A percentile compares a stretch with the other conserved stretches of the same genome.
These are phyloP conservation scores for Vanessa cardui DNA, from an alignment of 2,888 invertebrate genomes.

Conservation along the genomic window DNA sequence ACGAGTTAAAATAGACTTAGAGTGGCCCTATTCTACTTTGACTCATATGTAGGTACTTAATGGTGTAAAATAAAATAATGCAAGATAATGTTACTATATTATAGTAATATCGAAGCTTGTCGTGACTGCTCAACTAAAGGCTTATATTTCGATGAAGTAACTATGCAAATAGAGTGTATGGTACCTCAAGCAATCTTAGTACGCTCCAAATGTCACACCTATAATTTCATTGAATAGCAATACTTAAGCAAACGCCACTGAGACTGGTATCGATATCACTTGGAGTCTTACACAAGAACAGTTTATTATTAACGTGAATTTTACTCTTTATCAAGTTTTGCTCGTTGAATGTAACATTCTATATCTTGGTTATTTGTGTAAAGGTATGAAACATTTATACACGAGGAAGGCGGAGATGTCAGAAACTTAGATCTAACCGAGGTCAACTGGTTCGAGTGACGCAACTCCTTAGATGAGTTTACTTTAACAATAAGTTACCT, in stretches of 20 bases:
- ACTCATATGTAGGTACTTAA: no score
- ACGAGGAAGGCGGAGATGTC: conserved; percentile 30
- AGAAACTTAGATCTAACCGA: conserved; percentile 49
- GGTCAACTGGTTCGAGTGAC: conserved; percentile 60
- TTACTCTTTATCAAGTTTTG: not conserved
- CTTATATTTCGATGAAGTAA: conserved; percentile 36
- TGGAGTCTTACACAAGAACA: not conserved
- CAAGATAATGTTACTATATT: not conserved
- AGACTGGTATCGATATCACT: conserved; percentile 8
- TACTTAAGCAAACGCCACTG: conserved; percentile 11
- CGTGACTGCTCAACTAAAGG: conserved; percentile 29
- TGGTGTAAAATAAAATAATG: no score
- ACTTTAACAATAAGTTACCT: conserved; percentile 43
- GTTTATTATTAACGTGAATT: not conserved
- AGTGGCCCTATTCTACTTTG: no score
- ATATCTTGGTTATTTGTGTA: not conserved
- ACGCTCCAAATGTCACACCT: conserved; percentile 37
- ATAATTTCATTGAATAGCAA: conserved; percentile 33
- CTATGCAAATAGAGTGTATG: conserved; percentile 26
- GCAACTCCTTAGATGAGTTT: conserved; percentile 65
- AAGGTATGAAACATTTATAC: conserved; percentile 12
- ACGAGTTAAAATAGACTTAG: no score
- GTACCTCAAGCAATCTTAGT: conserved; percentile 25
- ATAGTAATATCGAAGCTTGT: conserved; percentile 16
- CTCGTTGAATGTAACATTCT: not conserved